Conservation (phyloP, 2,888 invertebrate species). For the Athetis lepigone region DNA sequence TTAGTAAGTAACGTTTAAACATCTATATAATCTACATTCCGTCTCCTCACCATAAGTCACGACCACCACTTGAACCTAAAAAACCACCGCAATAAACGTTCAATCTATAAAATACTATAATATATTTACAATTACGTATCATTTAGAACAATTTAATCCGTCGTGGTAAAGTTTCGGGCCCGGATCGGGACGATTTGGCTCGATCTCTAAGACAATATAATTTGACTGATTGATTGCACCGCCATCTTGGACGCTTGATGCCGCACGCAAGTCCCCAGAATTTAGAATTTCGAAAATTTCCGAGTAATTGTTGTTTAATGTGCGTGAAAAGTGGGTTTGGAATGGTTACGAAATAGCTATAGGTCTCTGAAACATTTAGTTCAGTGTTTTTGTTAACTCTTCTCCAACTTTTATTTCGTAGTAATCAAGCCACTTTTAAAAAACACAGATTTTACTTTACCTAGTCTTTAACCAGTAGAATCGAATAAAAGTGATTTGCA, state of each 20-base stretch:
- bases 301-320: constrained; percentile 60
- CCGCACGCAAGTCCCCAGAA: constrained; percentile 60
- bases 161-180: constrained; percentile 70
- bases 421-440: background rate
- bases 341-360: constrained; percentile 5
- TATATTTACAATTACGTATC: constrained; percentile 66
- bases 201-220: constrained; percentile 88
- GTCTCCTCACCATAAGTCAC: constrained; percentile 39
- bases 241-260: constrained; percentile 49
- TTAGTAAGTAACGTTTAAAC: too few species aligned
- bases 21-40: constrained; percentile 9
- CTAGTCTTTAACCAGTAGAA: too few species aligned
- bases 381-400: background rate
- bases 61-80: constrained; percentile 18
- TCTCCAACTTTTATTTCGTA: background rate
- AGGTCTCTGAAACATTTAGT: background rate
- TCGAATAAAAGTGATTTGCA: too few species aligned
- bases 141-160: constrained; percentile 74
- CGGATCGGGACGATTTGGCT: constrained; percentile 75
- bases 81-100: constrained; percentile 21
- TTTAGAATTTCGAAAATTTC: constrained; percentile 65
- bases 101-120: constrained; percentile 62
- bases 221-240: constrained; percentile 87
- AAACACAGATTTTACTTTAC: too few species aligned
- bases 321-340: constrained; percentile 33